Percentiles rank a stretch among this genome's conserved stretches.
Evolutionary conservation across 2,797 vertebrate genomes (phyloP).

Genomic region (Emys orbicularis): DNA sequence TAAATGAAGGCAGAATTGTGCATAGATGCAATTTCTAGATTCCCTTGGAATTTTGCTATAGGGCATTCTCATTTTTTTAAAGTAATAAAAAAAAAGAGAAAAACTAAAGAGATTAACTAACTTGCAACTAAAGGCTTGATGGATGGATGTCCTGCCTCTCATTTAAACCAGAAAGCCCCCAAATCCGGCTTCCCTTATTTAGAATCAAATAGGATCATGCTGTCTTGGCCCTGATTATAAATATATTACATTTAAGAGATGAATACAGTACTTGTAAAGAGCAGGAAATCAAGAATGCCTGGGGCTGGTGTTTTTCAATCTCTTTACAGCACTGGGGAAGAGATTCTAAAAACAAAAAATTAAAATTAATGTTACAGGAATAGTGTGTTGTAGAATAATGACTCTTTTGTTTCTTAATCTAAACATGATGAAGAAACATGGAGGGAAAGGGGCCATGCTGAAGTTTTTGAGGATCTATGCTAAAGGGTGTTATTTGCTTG

Average conservation of each 20-base stretch:
- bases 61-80: not conserved
- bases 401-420: slow-evolving; percentile 38
- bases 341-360: slow-evolving; percentile 28
- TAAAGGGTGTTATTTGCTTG: not conserved
- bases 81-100: slow-evolving; percentile 51
- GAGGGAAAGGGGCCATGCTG: not conserved
- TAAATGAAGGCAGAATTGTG: not conserved
- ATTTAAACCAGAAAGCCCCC: slow-evolving; percentile 46
- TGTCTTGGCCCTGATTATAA: slow-evolving; percentile 63
- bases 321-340: slow-evolving; percentile 9
- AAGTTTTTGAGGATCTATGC: not conserved
- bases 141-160: slow-evolving; percentile 25
- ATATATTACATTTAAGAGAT: slow-evolving; percentile 62
- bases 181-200: slow-evolving; percentile 60
- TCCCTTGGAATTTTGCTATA: not conserved
- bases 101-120: slow-evolving; percentile 54
- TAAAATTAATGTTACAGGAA: slow-evolving; percentile 39
- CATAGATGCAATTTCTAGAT: not conserved
- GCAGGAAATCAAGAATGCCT: slow-evolving; percentile 57
- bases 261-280: slow-evolving; percentile 48
- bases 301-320: slow-evolving; percentile 57
- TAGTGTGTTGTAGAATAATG: not conserved
- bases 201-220: slow-evolving; percentile 61
- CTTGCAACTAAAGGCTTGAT: slow-evolving; percentile 40
- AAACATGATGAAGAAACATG: not conserved